Evolutionary conservation across 1,140 invertebrate genomes (phyloP).

Genomic region (Diprion similis): DNA sequence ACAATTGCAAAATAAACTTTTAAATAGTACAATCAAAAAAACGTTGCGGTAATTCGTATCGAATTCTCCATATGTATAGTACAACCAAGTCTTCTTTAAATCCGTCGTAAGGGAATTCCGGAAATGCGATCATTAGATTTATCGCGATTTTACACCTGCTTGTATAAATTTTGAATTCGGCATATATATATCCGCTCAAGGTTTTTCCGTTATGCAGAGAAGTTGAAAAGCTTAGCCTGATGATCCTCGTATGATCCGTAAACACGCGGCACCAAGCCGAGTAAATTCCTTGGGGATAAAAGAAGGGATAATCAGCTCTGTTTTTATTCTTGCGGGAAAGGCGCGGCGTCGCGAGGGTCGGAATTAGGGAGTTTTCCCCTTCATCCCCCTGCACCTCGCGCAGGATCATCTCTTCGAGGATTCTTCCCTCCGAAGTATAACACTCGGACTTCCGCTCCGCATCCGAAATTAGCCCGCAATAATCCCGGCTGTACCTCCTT

Average conservation of each 20-base stretch:
- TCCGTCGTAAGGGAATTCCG: not conserved
- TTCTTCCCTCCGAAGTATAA: not conserved
- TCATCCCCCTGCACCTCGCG: too few relatives aligned
- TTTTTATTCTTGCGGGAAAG: not conserved
- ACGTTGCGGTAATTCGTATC: too few relatives aligned
- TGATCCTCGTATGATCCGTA: too few relatives aligned
- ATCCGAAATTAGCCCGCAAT: not conserved
- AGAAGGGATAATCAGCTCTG: not conserved
- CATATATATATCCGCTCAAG: not conserved
- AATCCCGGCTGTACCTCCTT: too few relatives aligned
- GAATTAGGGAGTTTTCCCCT: not conserved
- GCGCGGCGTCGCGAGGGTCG: not conserved
- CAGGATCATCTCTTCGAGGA: not conserved
- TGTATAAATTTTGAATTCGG: not conserved
- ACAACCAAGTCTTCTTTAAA: too few relatives aligned
- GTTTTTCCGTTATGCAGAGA: not conserved
- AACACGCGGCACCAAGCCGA: not conserved
- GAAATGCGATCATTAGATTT: not conserved
- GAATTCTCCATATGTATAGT: too few relatives aligned
- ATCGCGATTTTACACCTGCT: not conserved
- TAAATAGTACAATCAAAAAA: too few relatives aligned
- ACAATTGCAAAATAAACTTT: too few relatives aligned
- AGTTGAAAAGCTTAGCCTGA: too few relatives aligned
- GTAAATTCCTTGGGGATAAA: conserved; percentile 3
- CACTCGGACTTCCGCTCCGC: not conserved